Conservation (phyloP, 53 echinoderm and acorn worm genomes). For the Echinometra lucunter region DNA sequence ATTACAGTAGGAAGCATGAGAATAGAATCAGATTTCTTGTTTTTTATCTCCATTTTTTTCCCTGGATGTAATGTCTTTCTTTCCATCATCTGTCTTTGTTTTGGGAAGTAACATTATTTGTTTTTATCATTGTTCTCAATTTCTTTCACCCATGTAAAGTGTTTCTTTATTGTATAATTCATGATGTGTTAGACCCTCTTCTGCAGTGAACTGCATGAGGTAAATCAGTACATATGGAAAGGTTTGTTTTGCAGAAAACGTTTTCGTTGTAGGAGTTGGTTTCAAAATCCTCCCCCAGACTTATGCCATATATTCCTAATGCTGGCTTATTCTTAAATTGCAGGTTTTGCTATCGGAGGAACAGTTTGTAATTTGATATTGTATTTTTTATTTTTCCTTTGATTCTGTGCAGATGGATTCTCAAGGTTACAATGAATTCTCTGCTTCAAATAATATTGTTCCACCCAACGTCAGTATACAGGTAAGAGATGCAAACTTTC, state of each 20-base stretch:
- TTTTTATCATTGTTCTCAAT: neutral
- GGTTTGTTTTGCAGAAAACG: no score
- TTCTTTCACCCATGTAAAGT: neutral
- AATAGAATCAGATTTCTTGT: neutral
- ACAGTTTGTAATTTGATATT: neutral
- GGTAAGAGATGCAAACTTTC: constrained; percentile 73
- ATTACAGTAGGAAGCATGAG: neutral
- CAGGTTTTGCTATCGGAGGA: neutral
- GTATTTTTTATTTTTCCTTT: neutral
- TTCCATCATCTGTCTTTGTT: neutral
- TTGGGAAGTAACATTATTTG: neutral
- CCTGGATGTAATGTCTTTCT: neutral
- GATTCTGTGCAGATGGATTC: constrained; percentile 54
- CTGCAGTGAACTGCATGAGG: neutral
- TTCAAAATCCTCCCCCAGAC: neutral
- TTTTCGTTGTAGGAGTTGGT: no score
- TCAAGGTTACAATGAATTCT: constrained; percentile 48
- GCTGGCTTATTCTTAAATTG: neutral
- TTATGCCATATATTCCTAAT: neutral
- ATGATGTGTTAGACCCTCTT: no score
- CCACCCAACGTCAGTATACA: constrained; percentile 99
- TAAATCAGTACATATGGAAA: no score
- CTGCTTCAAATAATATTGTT: constrained; percentile 73
- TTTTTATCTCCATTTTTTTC: neutral
- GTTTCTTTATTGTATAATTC: no score